Evolutionary conservation across 1,140 invertebrate species (phyloP), one percentile per base, ranked within the genome.

Genomic region (Ceratoteleas bidentatus): DNA sequence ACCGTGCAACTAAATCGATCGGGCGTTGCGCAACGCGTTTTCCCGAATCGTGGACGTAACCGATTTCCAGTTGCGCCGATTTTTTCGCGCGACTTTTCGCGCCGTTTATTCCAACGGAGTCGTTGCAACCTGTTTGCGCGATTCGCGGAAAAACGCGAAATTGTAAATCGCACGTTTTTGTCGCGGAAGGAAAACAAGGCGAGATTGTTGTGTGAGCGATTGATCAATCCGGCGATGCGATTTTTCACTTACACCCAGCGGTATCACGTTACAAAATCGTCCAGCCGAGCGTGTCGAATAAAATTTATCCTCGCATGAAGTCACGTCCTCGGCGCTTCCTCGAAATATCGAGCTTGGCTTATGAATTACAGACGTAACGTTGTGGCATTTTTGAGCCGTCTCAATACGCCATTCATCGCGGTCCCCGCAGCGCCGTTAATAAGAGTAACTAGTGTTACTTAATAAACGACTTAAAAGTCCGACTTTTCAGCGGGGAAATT

Each of bases 201-300:
- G 24, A 24, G 24, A 73, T 61, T 36, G 43, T 75, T 66, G 38
- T 53, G 24, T 4, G 60, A 14, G 36, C 61, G 56, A 75, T 66
- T 66, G 61, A 54, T 62, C 16, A 61, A 66, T 61, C n/a, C 38
- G 34, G 50, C 52, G 33, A 56, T 61, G 34, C 68, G 47, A 14
- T 43, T 81, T 70, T 73, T 56, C 15, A 49, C 36, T 68, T 66
- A 65, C 6, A 34, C 45, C 40, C 69, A 70, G 54, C 50, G 38
- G 58, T 54, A 66, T 73, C 62, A 24, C 13, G 58, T 80, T 74
- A 74, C 70, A 56, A 62, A 81, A 82, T 76, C 77, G 64, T 66
- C 73, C 83, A 73, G 80, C 76, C 69, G 81, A 86, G 81, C 87
- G 80, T 85, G 64, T 81, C 84, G 83, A 86, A 88, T 85, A 74